A percentile compares a stretch with the other conserved stretches of the same genome.
phyloP scores from a whole-genome alignment of 2,797 vertebrate genomes.

The Sparus aurata region DNA sequence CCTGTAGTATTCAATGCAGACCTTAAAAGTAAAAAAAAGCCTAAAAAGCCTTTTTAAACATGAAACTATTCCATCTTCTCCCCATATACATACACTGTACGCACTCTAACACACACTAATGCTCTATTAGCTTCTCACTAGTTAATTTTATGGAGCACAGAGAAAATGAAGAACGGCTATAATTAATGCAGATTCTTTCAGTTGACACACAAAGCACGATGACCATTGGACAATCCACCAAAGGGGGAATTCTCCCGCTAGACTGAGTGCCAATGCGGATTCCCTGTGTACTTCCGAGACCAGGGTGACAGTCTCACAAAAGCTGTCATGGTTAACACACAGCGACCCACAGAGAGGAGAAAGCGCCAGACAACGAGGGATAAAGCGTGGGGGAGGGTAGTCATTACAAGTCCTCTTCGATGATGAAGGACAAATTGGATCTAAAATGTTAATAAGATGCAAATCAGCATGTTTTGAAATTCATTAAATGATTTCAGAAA shows the following conservation, averaged over 20 bases:
- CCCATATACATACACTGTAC: not conserved
- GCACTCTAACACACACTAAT: constrained; percentile 16
- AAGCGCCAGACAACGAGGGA: constrained; percentile 51
- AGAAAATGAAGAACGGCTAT: constrained; percentile 72
- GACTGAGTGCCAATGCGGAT: constrained; percentile 82
- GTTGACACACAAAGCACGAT: constrained; percentile 78
- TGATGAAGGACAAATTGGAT: constrained; percentile 58
- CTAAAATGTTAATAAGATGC: constrained; percentile 56
- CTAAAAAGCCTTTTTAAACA: constrained; percentile 6
- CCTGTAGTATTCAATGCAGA: constrained; percentile 45
- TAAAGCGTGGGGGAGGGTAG: constrained; percentile 65
- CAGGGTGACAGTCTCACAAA: constrained; percentile 83
- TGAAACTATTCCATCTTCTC: not conserved
- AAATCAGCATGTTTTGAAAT: constrained; percentile 38
- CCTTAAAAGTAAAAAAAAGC: constrained; percentile 2
- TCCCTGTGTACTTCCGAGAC: constrained; percentile 83
- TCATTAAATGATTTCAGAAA: constrained; percentile 4
- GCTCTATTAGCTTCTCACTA: constrained; percentile 65
- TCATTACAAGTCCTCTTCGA: constrained; percentile 41
- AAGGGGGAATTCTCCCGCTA: constrained; percentile 81
- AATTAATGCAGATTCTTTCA: constrained; percentile 87
- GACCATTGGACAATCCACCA: constrained; percentile 77
- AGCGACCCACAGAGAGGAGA: constrained; percentile 70
- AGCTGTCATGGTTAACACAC: constrained; percentile 82
- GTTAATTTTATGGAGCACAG: constrained; percentile 72